phyloP scores from a whole-genome alignment of 1,140 invertebrate species.

The Scaptomyza montana region DNA sequence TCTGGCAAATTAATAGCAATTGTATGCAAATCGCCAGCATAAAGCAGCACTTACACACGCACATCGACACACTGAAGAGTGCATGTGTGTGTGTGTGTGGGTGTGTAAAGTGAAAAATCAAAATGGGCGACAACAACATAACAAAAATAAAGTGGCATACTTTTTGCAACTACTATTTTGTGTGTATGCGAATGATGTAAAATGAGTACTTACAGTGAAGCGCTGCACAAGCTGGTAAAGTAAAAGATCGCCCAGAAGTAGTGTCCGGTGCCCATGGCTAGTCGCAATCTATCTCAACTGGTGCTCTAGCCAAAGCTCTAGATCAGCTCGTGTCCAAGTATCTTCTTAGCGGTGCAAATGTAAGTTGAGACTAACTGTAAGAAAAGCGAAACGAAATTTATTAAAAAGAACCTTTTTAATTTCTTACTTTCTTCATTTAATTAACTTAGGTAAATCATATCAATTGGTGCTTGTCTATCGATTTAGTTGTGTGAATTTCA shows the following conservation, averaged over 20 bases:
- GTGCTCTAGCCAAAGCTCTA: not conserved
- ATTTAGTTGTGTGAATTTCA: not conserved
- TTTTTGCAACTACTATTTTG: conserved; percentile 60
- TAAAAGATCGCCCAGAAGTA: conserved; percentile 83
- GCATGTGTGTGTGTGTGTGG: conserved; percentile 47
- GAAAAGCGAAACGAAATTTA: not conserved
- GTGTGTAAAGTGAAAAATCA: conserved; percentile 9
- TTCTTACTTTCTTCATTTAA: not conserved
- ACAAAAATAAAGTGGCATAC: conserved; percentile 44
- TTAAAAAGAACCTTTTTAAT: not conserved
- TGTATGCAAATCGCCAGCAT: conserved; percentile 67
- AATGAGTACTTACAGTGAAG: conserved; percentile 81
- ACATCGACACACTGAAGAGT: conserved; percentile 30
- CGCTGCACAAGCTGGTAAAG: conserved; percentile 83
- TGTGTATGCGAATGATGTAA: conserved; percentile 26
- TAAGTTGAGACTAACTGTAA: conserved; percentile 13
- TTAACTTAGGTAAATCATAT: too few relatives aligned
- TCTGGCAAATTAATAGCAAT: conserved; percentile 68
- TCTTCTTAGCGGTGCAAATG: conserved; percentile 18
- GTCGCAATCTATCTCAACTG: conserved; percentile 21
- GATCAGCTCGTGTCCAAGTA: conserved; percentile 9
- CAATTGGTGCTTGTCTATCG: too few relatives aligned
- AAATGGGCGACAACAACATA: conserved; percentile 26
- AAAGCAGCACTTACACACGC: conserved; percentile 42
- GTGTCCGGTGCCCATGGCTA: conserved; percentile 82